Evolutionary conservation across 2,797 vertebrate genomes (phyloP), one percentile per base, ranked within the genome.

Genomic region (Leucoraja ocellata): DNA sequence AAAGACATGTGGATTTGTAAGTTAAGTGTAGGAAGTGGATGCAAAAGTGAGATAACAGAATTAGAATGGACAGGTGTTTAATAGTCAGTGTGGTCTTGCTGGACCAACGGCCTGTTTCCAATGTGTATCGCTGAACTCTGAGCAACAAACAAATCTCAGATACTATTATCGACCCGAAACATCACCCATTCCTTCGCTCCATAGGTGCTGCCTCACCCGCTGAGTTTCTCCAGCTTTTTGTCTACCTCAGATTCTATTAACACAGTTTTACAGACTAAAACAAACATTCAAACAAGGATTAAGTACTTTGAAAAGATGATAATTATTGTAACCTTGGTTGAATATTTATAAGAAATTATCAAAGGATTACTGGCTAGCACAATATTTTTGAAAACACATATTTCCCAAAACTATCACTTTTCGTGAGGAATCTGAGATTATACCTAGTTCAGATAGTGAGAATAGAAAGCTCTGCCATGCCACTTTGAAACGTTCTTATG

Each of bases 401-500:
- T 4, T 92, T 92, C 88, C 32, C 76, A 54, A 92, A 54, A 1
- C 39, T 92, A 39, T 76, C 71, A 73, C 71, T 13, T n/a, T 9
- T 71, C 90, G 54, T 46, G 23, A 39, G 39, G 68, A 74, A 91
- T 23, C 36, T 25, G 68, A 46, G 90, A 68, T 91, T 74, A 91
- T 25, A 74, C 54, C 23, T 74, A 74, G 68, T 92, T 92, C 39
- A 76, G 39, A 39, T 0, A 54, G 71, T 92, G 71, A 92, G 71
- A 92, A 92, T 73, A 68, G 39, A 92, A 92, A 36, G 14, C 68
- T 92, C 71, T 71, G 46, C 58, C 76, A 28, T 58, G 21, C 54
- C 90, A 46, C 88, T 92, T 76, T 74, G 71, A 92, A 92, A 11
- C 76, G 71, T 71, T 92, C 90, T 76, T 92, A 25, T 28, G 71